Evolutionary conservation across 2,113 vertebrate species (phyloP).

Genomic region (Trematomus loennbergii): DNA sequence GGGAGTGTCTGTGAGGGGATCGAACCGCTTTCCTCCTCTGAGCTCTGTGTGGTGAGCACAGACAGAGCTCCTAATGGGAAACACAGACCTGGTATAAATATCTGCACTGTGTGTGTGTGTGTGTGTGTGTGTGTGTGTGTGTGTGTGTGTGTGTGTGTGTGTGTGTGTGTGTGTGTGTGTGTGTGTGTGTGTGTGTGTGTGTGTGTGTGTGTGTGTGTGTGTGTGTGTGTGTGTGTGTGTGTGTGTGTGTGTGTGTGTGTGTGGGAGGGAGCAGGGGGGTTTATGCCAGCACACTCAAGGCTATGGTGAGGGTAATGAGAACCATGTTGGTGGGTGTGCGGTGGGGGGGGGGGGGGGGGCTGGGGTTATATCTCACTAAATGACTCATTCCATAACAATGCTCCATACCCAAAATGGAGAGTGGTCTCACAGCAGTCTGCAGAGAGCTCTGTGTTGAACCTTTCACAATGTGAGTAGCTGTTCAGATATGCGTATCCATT

Average conservation of each 20-base stretch:
- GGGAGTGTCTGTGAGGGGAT: constrained; percentile 28
- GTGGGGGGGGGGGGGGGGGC: background rate
- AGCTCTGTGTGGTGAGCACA: constrained; percentile 38
- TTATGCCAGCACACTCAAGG: constrained; percentile 50
- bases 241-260: constrained; percentile 19
- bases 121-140: background rate
- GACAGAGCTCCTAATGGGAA: constrained; percentile 66
- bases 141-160: background rate
- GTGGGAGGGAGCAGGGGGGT: constrained; percentile 35
- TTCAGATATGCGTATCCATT: background rate
- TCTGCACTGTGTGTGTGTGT: constrained; percentile 32
- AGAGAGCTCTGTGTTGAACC: constrained; percentile 20
- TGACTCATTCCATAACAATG: constrained; percentile 65
- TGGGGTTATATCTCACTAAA: constrained; percentile 46
- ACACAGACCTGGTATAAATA: constrained; percentile 75
- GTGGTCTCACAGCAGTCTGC: constrained; percentile 21
- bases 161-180: background rate
- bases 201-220: constrained; percentile 3
- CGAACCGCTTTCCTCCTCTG: constrained; percentile 47
- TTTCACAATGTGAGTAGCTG: background rate
- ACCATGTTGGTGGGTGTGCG: constrained; percentile 38
- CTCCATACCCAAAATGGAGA: constrained; percentile 49
- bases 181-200: background rate
- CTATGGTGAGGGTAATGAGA: constrained; percentile 69
- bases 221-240: constrained; percentile 4